Evolutionary conservation across 2,888 invertebrate species (phyloP).

Genomic region (Papilio elwesi): DNA sequence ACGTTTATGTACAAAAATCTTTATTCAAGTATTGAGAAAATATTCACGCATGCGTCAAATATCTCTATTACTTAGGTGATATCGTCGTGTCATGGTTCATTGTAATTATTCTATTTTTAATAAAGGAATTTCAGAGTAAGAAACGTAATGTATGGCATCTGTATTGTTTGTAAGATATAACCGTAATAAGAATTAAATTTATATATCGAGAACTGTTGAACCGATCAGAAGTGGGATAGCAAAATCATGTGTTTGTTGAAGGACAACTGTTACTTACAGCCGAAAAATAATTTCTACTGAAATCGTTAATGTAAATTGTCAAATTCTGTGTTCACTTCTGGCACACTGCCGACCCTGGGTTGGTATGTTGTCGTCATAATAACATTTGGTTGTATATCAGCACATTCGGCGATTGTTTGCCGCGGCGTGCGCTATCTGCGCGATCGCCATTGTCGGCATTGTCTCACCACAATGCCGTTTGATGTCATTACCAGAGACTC

Average conservation of each 20-base stretch:
- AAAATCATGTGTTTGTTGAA: too few species aligned
- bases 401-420: constrained; percentile 19
- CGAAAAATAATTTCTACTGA: too few species aligned
- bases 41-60: neutral
- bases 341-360: neutral
- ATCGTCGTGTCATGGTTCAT: too few species aligned
- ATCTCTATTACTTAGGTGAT: neutral
- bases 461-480: constrained; percentile 47
- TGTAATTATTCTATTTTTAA: too few species aligned
- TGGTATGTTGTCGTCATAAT: neutral
- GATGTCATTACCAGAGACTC: constrained; percentile 46
- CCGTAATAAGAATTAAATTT: too few species aligned
- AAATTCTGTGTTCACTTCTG: neutral
- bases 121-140: too few species aligned
- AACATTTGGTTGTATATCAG: neutral
- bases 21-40: neutral
- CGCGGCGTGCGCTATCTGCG: constrained; percentile 41
- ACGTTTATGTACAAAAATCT: constrained; percentile 15
- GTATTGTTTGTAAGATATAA: too few species aligned
- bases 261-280: too few species aligned
- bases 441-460: constrained; percentile 41
- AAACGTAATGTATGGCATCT: too few species aligned
- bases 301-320: neutral
- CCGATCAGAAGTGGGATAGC: too few species aligned
- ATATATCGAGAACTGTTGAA: too few species aligned